A percentile compares a stretch with the other conserved stretches of the same genome.
phyloP scores from a whole-genome alignment of 1,140 invertebrate genomes.

The Vanessa tameamea region DNA sequence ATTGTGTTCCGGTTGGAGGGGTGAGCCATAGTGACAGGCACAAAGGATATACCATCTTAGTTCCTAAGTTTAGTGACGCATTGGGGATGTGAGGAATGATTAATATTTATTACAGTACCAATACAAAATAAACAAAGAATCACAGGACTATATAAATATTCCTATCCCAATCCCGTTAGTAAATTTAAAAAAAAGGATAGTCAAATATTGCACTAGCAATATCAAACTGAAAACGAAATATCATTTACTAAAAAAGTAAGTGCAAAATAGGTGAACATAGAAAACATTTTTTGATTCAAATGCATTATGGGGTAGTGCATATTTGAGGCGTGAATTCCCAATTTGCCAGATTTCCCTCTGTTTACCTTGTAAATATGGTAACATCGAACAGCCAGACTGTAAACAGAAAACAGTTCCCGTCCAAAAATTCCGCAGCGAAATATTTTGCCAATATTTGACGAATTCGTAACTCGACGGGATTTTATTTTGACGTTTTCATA shows the following conservation, averaged over 20 bases:
- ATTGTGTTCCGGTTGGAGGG: too few relatives aligned
- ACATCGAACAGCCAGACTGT: constrained; percentile 53
- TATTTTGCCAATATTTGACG: constrained; percentile 58
- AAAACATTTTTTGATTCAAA: constrained; percentile 15
- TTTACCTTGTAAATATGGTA: constrained; percentile 56
- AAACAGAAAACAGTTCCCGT: constrained; percentile 46
- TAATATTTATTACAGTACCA: too few relatives aligned
- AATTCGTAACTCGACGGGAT: constrained; percentile 29
- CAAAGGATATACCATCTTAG: too few relatives aligned
- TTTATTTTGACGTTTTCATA: constrained; percentile 44
- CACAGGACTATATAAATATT: too few relatives aligned
- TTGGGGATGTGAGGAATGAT: too few relatives aligned
- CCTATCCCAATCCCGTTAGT: too few relatives aligned
- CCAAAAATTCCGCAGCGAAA: constrained; percentile 46
- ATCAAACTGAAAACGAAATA: background rate
- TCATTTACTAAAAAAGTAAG: constrained; percentile 1
- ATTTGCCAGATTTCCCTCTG: constrained; percentile 51
- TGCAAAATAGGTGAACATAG: background rate
- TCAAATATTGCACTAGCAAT: background rate
- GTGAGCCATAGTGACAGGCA: too few relatives aligned
- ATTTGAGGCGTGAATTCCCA: constrained; percentile 36
- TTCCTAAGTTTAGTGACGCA: too few relatives aligned
- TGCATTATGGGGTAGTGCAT: constrained; percentile 34
- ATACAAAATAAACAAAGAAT: too few relatives aligned
- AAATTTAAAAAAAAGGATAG: too few relatives aligned